phyloP scores from a whole-genome alignment of 2,797 vertebrate species.

The Acipenser ruthenus region DNA sequence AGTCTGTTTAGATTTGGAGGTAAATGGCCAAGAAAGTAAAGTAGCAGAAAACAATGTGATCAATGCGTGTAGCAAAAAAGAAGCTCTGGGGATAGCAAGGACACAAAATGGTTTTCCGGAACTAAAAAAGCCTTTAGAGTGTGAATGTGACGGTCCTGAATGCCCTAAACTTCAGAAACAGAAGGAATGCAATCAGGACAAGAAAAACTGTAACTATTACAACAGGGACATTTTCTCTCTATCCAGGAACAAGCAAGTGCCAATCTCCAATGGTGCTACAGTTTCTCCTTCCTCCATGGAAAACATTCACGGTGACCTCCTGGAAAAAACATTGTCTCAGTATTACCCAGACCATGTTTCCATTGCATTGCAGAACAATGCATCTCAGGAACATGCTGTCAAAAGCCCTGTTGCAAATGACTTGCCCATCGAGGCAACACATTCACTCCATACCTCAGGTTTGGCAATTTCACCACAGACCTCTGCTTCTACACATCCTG shows the following conservation, averaged over 20 bases:
- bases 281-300: slow-evolving; percentile 76
- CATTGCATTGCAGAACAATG: slow-evolving; percentile 74
- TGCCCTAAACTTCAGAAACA: slow-evolving; percentile 37
- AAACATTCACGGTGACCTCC: slow-evolving; percentile 72
- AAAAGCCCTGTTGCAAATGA: slow-evolving; percentile 67
- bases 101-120: slow-evolving; percentile 54
- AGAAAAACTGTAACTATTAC: slow-evolving; percentile 58
- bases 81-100: slow-evolving; percentile 30
- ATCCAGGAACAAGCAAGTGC: slow-evolving; percentile 72
- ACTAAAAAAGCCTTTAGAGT: slow-evolving; percentile 48
- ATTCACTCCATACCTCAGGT: slow-evolving; percentile 83
- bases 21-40: slow-evolving; percentile 41
- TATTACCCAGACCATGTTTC: slow-evolving; percentile 84
- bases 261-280: slow-evolving; percentile 83
- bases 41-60: slow-evolving; percentile 37
- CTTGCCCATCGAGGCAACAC: slow-evolving; percentile 58
- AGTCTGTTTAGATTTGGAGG: slow-evolving; percentile 62
- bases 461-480: slow-evolving; percentile 67
- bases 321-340: slow-evolving; percentile 84
- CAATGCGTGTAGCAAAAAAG: slow-evolving; percentile 44
- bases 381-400: slow-evolving; percentile 69
- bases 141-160: slow-evolving; percentile 50
- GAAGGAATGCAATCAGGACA: slow-evolving; percentile 51
- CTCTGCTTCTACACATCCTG: slow-evolving; percentile 62
- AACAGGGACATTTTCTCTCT: slow-evolving; percentile 72